These are phyloP conservation scores for Drosophila bunnanda DNA, from an alignment of 2,888 invertebrate species.

Conservation along the genomic window DNA sequence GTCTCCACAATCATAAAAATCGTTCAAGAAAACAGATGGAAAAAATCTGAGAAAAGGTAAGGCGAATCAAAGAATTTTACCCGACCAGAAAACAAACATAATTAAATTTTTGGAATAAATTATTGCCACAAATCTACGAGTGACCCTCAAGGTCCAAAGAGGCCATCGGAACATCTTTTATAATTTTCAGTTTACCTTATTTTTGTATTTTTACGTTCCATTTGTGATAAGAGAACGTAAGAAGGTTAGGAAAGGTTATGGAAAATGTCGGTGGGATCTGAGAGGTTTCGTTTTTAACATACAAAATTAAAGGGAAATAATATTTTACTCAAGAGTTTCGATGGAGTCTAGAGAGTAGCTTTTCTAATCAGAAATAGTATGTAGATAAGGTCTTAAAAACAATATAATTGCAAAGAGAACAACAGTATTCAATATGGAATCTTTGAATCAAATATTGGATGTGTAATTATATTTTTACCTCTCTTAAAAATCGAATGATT, in stretches of 20 bases:
- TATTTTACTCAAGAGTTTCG: slow-evolving; percentile 7
- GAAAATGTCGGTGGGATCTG: slow-evolving; percentile 50
- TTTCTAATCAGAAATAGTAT: slow-evolving; percentile 2
- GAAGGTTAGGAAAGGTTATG: slow-evolving; percentile 53
- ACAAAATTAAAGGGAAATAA: slow-evolving; percentile 24
- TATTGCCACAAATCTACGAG: slow-evolving; percentile 68
- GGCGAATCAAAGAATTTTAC: slow-evolving; percentile 35
- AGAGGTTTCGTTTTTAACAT: slow-evolving; percentile 16
- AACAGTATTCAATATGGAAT: background rate
- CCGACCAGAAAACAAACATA: slow-evolving; percentile 53
- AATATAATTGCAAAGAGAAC: background rate
- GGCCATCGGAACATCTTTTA: slow-evolving; percentile 43
- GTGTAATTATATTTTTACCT: background rate
- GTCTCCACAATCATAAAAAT: slow-evolving; percentile 79
- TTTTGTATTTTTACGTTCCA: slow-evolving; percentile 9
- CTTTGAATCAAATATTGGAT: background rate
- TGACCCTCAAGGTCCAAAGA: slow-evolving; percentile 30
- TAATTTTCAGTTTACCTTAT: slow-evolving; percentile 41
- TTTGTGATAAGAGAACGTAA: slow-evolving; percentile 52
- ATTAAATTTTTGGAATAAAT: slow-evolving; percentile 78
- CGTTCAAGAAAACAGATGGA: slow-evolving; percentile 48
- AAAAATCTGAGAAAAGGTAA: slow-evolving; percentile 35
- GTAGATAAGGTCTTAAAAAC: background rate
- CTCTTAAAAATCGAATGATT: background rate
- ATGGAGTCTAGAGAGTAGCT: background rate